These are phyloP conservation scores for Plemyria rubiginata DNA, from an alignment of 2,888 invertebrate genomes.

Conservation along the genomic window DNA sequence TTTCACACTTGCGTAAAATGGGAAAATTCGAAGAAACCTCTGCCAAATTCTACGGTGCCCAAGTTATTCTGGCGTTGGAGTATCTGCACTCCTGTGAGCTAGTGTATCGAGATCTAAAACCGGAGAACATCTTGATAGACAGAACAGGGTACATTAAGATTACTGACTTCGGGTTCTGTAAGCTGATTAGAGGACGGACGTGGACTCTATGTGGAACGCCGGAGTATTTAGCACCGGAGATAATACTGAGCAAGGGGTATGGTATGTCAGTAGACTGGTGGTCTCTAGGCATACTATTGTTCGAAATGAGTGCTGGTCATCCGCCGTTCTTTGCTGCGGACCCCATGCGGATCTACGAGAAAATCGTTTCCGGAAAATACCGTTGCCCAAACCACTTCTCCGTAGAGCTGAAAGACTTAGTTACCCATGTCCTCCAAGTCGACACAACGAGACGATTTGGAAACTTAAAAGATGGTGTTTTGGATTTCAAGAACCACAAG, in stretches of 20 bases:
- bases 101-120: conserved; percentile 95
- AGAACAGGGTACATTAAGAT: conserved; percentile 91
- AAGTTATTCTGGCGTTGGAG: conserved; percentile 95
- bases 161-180: conserved; percentile 98
- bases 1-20: conserved; percentile 88
- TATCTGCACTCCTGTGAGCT: conserved; percentile 95
- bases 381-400: conserved; percentile 93
- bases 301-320: conserved; percentile 95
- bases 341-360: conserved; percentile 97
- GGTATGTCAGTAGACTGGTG: conserved; percentile 98
- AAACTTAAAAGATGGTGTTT: conserved; percentile 93
- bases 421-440: conserved; percentile 90
- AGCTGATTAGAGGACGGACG: conserved; percentile 90
- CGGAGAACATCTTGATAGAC: conserved; percentile 95
- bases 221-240: conserved; percentile 98
- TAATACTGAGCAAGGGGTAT: conserved; percentile 96
- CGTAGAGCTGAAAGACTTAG: conserved; percentile 90
- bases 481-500: conserved; percentile 95
- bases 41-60: conserved; percentile 95
- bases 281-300: conserved; percentile 94
- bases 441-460: conserved; percentile 88
- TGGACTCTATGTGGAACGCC: conserved; percentile 98
- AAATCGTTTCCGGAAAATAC: conserved; percentile 95
- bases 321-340: conserved; percentile 97
- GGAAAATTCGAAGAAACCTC: conserved; percentile 90